Conservation (phyloP, 2,113 vertebrate genomes). For the Zapornia atra region DNA sequence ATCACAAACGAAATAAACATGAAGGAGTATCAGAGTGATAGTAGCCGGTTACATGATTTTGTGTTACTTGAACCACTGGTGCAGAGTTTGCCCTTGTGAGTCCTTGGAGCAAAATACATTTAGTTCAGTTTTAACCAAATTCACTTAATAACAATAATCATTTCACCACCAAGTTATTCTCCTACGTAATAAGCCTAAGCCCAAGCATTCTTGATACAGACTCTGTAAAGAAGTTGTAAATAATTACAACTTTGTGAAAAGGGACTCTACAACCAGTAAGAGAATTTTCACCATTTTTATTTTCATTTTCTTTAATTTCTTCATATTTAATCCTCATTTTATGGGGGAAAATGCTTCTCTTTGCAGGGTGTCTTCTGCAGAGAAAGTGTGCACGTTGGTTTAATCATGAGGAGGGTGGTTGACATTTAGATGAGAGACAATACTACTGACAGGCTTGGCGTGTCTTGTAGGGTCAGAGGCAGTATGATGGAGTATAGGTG, state of each 20-base stretch:
- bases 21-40: neutral
- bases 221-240: neutral
- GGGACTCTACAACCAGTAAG: neutral
- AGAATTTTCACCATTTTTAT: neutral
- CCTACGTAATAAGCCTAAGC: neutral
- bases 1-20: conserved; percentile 12
- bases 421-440: neutral
- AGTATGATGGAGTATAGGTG: neutral
- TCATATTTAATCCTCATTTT: neutral
- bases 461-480: neutral
- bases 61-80: neutral
- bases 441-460: neutral
- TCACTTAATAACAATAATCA: neutral
- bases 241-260: neutral
- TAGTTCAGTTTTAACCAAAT: neutral
- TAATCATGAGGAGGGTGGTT: neutral
- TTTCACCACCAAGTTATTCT: neutral
- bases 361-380: neutral
- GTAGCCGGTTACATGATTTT: neutral
- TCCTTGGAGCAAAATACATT: neutral
- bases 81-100: neutral
- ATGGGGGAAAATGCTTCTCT: neutral
- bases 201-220: neutral
- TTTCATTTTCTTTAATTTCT: neutral
- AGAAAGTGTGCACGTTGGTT: neutral